phyloP scores from a whole-genome alignment of 2,113 vertebrate genomes.

The Hydrolagus affinis region DNA sequence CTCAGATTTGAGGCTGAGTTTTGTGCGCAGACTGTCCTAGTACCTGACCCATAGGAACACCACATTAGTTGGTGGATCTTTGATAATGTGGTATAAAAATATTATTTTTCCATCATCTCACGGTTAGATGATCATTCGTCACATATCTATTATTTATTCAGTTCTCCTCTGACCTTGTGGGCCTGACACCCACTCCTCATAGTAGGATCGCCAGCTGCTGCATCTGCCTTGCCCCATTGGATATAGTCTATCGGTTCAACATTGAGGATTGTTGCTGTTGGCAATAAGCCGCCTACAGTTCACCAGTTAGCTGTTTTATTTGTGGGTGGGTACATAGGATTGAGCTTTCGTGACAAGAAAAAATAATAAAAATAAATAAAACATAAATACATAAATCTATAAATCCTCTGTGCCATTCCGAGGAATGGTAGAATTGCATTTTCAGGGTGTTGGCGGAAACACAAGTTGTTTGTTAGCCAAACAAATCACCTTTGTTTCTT shows the following conservation, averaged over 20 bases:
- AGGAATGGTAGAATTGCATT: neutral
- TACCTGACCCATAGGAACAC: too few relatives aligned
- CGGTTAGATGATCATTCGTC: too few relatives aligned
- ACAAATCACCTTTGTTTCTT: neutral
- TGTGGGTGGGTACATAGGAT: neutral
- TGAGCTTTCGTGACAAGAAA: neutral
- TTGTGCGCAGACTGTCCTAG: too few relatives aligned
- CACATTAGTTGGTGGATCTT: too few relatives aligned
- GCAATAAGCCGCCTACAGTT: neutral
- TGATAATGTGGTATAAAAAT: too few relatives aligned
- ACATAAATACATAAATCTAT: neutral
- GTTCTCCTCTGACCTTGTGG: neutral
- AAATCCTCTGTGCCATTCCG: neutral
- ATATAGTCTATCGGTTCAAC: neutral
- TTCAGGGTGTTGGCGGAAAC: neutral
- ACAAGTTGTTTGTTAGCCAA: neutral
- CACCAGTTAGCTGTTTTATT: too few relatives aligned
- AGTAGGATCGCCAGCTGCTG: neutral
- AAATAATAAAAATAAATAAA: neutral
- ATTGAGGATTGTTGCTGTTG: neutral
- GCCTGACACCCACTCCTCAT: neutral
- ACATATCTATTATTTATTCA: neutral
- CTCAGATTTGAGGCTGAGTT: too few relatives aligned
- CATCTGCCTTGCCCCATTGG: neutral
- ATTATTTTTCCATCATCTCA: too few relatives aligned